Evolutionary conservation across 92 coral and sea anemone species (phyloP).

Genomic region (Siderastrea siderea): DNA sequence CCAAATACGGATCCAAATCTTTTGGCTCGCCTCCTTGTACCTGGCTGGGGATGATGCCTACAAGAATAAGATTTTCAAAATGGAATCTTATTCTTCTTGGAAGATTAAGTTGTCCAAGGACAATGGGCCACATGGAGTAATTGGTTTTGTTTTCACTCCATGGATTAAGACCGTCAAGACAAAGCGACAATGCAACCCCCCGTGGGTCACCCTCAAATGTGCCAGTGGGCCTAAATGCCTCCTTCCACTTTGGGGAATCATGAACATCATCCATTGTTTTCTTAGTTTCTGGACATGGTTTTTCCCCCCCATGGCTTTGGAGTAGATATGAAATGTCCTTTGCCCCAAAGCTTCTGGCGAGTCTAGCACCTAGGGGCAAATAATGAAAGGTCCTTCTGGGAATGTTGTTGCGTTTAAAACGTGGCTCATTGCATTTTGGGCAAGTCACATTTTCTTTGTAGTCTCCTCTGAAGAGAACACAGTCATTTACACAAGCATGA

Average conservation of each 20-base stretch:
- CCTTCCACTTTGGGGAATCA: slow-evolving; percentile 62
- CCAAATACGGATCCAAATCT: slow-evolving; percentile 51
- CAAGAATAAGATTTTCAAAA: slow-evolving; percentile 42
- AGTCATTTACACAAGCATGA: slow-evolving; percentile 3
- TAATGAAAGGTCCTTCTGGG: slow-evolving; percentile 65
- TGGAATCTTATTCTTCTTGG: slow-evolving; percentile 30
- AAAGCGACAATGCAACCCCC: slow-evolving; percentile 38
- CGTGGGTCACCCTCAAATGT: slow-evolving; percentile 52
- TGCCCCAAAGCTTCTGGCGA: slow-evolving; percentile 52
- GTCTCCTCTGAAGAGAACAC: not conserved
- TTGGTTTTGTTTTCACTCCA: slow-evolving; percentile 50
- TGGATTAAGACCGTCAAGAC: slow-evolving; percentile 60
- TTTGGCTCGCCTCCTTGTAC: slow-evolving; percentile 42
- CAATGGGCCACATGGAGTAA: slow-evolving; percentile 71
- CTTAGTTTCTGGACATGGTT: not conserved
- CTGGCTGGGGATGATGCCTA: slow-evolving; percentile 61
- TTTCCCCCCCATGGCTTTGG: slow-evolving; percentile 60
- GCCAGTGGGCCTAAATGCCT: slow-evolving; percentile 35
- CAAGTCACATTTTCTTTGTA: not conserved
- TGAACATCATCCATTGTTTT: slow-evolving; percentile 47
- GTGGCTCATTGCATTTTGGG: not conserved
- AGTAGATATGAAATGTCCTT: slow-evolving; percentile 30
- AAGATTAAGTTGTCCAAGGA: slow-evolving; percentile 42
- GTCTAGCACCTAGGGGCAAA: slow-evolving; percentile 60
- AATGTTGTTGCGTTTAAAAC: not conserved